Conservation (phyloP, 2,797 vertebrate species). For the Nannoperca australis region DNA sequence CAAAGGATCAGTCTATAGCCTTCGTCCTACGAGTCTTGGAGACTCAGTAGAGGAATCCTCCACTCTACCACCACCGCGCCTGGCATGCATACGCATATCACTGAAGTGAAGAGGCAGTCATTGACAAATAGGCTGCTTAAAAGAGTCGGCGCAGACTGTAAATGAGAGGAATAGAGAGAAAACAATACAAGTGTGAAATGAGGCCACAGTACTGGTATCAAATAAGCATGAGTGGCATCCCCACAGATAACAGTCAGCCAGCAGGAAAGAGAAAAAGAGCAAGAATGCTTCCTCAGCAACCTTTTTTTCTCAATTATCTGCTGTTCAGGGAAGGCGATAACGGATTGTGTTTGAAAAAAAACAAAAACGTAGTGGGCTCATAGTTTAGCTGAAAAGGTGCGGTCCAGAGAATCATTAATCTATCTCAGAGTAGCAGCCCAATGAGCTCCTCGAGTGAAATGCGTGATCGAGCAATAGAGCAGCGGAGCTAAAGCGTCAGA, state of each 20-base stretch:
- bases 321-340: constrained; percentile 66
- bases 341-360: constrained; percentile 54
- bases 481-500: constrained; percentile 69
- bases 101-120: constrained; percentile 46
- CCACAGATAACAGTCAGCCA: constrained; percentile 52
- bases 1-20: constrained; percentile 46
- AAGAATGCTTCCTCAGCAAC: constrained; percentile 69
- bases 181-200: constrained; percentile 48
- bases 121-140: constrained; percentile 50
- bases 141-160: constrained; percentile 42
- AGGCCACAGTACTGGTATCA: constrained; percentile 57
- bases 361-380: constrained; percentile 49
- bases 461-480: constrained; percentile 69
- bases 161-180: constrained; percentile 37
- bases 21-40: constrained; percentile 35
- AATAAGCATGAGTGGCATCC: constrained; percentile 52
- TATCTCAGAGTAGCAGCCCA: constrained; percentile 51
- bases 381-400: constrained; percentile 65
- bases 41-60: constrained; percentile 45
- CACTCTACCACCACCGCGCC: constrained; percentile 6
- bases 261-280: constrained; percentile 34
- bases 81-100: constrained; percentile 40
- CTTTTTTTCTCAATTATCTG: constrained; percentile 70
- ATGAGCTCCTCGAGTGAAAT: constrained; percentile 67
- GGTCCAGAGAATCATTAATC: constrained; percentile 74